A percentile compares a stretch with the other conserved stretches of the same genome.
Evolutionary conservation across 2,113 vertebrate species (phyloP).

Genomic region (Misgurnus anguillicaudatus): DNA sequence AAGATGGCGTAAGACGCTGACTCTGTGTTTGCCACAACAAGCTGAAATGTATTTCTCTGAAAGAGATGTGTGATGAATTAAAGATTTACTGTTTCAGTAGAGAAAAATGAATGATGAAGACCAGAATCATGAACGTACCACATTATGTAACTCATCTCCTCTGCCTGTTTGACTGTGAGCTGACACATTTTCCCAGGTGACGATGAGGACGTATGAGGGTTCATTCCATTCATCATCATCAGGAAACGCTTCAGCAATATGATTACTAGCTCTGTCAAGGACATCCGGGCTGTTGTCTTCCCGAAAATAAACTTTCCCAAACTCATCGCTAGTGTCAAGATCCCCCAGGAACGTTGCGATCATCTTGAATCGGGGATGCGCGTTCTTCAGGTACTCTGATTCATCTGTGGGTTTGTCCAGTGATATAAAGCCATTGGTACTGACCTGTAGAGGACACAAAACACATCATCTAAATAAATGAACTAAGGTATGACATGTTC

Average conservation of each 20-base stretch:
- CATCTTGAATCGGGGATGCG: slow-evolving; percentile 79
- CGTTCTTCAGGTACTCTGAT: slow-evolving; percentile 78
- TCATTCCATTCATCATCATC: slow-evolving; percentile 60
- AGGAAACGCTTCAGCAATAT: slow-evolving; percentile 80
- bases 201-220: slow-evolving; percentile 72
- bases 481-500: neutral
- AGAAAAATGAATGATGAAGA: too few relatives aligned
- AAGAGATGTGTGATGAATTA: neutral
- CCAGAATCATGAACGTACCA: slow-evolving; percentile 68
- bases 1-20: slow-evolving; percentile 84
- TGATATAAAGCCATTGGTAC: slow-evolving; percentile 88
- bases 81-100: neutral
- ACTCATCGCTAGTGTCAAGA: slow-evolving; percentile 81
- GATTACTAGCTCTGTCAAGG: slow-evolving; percentile 65
- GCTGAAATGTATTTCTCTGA: slow-evolving; percentile 94
- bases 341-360: slow-evolving; percentile 86
- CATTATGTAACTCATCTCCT: slow-evolving; percentile 61
- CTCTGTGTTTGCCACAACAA: slow-evolving; percentile 83
- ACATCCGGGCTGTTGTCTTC: slow-evolving; percentile 74
- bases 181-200: slow-evolving; percentile 87
- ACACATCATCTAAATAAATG: neutral
- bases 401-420: slow-evolving; percentile 69
- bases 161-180: slow-evolving; percentile 61
- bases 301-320: slow-evolving; percentile 82
- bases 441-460: slow-evolving; percentile 77